Conservation (phyloP, 2,113 vertebrate species). For the Ochotona curzoniae region DNA sequence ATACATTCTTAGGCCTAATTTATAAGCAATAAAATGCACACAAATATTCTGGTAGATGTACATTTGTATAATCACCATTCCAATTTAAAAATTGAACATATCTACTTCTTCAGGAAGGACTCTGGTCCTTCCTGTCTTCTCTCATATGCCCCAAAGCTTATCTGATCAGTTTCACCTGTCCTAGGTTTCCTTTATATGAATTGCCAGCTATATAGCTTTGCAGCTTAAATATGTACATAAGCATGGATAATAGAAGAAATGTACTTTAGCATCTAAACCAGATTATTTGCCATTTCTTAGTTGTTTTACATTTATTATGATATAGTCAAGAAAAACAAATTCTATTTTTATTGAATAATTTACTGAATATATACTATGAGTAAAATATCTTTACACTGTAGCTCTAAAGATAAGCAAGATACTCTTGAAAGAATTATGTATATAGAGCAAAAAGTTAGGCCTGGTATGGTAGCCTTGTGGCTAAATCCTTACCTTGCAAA, state of each 20-base stretch:
- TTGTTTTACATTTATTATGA: neutral
- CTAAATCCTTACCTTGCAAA: too few species aligned
- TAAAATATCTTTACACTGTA: neutral
- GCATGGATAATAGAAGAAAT: neutral
- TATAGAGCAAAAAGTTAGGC: neutral
- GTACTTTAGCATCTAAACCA: neutral
- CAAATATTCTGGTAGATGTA: neutral
- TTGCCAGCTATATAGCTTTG: neutral
- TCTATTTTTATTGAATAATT: neutral
- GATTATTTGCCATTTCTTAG: neutral
- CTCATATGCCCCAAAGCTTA: neutral
- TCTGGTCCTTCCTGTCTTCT: neutral
- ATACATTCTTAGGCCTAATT: neutral
- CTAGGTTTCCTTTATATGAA: neutral
- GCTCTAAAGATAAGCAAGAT: neutral
- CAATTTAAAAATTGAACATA: neutral
- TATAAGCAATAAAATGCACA: neutral
- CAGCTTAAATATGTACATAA: neutral
- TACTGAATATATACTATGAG: neutral
- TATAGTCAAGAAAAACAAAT: neutral
- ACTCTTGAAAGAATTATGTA: neutral
- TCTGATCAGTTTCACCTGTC: neutral
- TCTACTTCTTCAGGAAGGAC: neutral
- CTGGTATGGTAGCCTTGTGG: too few species aligned
- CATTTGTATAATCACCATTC: neutral